Evolutionary conservation across 2,888 invertebrate genomes (phyloP).

Genomic region (Autographa pulchrina): DNA sequence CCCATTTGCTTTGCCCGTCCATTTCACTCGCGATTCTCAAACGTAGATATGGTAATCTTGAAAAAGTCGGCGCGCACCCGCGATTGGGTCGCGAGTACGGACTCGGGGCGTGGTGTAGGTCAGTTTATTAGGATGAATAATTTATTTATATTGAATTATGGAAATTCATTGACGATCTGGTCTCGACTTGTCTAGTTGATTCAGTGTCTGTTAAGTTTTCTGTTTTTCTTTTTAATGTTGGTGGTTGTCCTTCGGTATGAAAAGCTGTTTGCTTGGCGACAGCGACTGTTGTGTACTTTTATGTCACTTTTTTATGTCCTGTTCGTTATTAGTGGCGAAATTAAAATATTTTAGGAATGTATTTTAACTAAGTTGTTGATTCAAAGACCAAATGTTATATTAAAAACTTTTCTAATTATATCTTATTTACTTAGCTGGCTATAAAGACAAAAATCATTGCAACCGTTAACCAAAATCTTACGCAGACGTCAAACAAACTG

Average conservation of each 20-base stretch:
- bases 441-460: too few species aligned
- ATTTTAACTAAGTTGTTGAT: neutral
- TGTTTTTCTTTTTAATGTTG: slow-evolving; percentile 28
- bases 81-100: slow-evolving; percentile 56
- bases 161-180: slow-evolving; percentile 65
- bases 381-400: neutral
- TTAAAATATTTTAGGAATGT: neutral
- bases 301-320: neutral
- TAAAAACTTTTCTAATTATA: too few species aligned
- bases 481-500: slow-evolving; percentile 16
- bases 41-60: slow-evolving; percentile 83
- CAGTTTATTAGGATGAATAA: slow-evolving; percentile 71
- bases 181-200: slow-evolving; percentile 45
- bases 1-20: slow-evolving; percentile 76
- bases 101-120: slow-evolving; percentile 66
- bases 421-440: too few species aligned
- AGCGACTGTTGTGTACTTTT: neutral
- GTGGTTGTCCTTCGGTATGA: slow-evolving; percentile 10
- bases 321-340: neutral
- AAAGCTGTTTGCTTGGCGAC: slow-evolving; percentile 8
- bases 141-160: slow-evolving; percentile 75
- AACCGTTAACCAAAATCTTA: too few species aligned
- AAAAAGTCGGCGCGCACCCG: slow-evolving; percentile 69
- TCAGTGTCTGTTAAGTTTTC: slow-evolving; percentile 21
- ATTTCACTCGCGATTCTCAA: slow-evolving; percentile 72